Evolutionary conservation across 2,888 invertebrate species (phyloP), one percentile per base, ranked within the genome.

Genomic region (Parapristionchus giblindavisi): DNA sequence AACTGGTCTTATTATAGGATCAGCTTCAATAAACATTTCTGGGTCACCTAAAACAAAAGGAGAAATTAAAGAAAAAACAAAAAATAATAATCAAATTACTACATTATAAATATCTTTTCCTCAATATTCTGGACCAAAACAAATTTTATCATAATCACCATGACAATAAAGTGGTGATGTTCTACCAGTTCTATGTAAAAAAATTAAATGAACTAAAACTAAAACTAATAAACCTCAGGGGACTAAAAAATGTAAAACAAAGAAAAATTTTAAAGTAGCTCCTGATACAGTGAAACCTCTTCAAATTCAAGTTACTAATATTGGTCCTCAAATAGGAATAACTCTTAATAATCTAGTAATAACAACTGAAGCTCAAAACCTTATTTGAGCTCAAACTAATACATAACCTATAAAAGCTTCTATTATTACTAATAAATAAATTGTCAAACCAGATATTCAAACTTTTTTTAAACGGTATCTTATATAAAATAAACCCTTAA

Each of bases 391-490:
- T 89, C 93, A 93, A 0, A 93, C 93, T 85, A 93, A 80, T 0
- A 93, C 92, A 90, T 93, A 93, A 0, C 93, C 93, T 90, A 93
- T 89, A 88, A 93, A 93, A 32, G 92, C 92, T 65, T 92, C 92
- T 86, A 89, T 92, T 91, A 93, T 93, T 79, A 91, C 89, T 88
- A 92, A 72, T 84, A 93, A 91, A 89, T 93, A 88, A 88, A 93
- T 91, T 77, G 92, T 89, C 68, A 92, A 89, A 71, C 93, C 93
- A 0, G 91, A 83, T 84, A 90, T 87, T 92, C 93, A 93, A 0
- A 92, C 92, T 79, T 90, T 88, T 78, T 89, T 89, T 85, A 90
- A 89, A 84, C 90, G 89, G 87, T 88, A 89, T 77, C 90, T 87
- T 5, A 84, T 83, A 82, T 88, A 89, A 80, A 89, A 89, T 58